These are phyloP conservation scores for Mobula birostris DNA, from an alignment of 2,113 vertebrate genomes.

Conservation along the genomic window DNA sequence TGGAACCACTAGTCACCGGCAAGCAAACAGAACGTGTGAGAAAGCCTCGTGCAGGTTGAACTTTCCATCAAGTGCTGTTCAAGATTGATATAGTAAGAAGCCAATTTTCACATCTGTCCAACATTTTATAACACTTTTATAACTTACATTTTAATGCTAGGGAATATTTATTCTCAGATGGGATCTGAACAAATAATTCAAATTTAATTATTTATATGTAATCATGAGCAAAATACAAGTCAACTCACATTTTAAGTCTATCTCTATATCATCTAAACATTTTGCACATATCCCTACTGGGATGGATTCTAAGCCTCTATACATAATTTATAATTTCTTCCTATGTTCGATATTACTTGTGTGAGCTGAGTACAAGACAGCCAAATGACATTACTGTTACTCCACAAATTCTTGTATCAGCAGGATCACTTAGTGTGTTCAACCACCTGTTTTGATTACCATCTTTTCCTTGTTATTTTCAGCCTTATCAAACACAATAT, in stretches of 20 bases:
- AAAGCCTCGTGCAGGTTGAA: not conserved
- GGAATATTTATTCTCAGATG: not conserved
- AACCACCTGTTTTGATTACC: not conserved
- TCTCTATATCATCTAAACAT: not conserved
- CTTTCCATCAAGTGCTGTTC: not conserved
- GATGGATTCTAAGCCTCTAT: not conserved
- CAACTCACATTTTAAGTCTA: too few relatives aligned
- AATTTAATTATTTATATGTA: not conserved
- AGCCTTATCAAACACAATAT: not conserved
- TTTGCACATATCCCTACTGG: not conserved
- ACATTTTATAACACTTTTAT: too few relatives aligned
- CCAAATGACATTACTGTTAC: not conserved
- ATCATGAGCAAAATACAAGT: not conserved
- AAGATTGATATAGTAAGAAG: too few relatives aligned
- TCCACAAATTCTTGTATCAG: not conserved
- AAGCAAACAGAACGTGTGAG: not conserved
- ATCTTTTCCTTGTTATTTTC: not conserved
- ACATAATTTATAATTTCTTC: not conserved
- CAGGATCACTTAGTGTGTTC: not conserved
- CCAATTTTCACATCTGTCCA: too few relatives aligned
- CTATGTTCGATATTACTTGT: not conserved
- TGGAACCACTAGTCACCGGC: too few relatives aligned
- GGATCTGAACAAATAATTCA: not conserved
- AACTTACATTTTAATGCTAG: not conserved
- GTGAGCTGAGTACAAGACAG: not conserved